Evolutionary conservation across 2,113 vertebrate genomes (phyloP).

Genomic region (Proteles cristata): DNA sequence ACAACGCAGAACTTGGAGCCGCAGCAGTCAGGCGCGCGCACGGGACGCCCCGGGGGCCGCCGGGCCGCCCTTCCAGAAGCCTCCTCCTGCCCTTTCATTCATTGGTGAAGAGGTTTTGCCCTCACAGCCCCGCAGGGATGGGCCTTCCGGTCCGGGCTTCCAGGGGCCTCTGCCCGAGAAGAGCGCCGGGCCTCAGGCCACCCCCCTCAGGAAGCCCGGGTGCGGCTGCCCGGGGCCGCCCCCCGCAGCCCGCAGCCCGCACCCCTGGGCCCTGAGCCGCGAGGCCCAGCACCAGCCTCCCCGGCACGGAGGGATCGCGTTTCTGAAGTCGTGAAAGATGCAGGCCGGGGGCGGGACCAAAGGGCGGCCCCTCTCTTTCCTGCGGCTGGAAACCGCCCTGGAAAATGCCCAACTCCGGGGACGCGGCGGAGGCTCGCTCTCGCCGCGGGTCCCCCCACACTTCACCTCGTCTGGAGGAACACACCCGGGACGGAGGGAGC

Average conservation of each 20-base stretch:
- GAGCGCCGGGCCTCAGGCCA: neutral
- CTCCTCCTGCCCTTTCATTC: neutral
- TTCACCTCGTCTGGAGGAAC: neutral
- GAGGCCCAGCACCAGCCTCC: neutral
- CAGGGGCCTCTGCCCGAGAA: neutral
- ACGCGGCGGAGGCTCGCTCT: neutral
- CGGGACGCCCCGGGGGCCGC: neutral
- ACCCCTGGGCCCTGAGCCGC: neutral
- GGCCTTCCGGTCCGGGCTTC: neutral
- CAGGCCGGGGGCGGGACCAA: neutral
- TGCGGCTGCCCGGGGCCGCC: neutral
- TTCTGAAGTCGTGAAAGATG: slow-evolving; percentile 67
- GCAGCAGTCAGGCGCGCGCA: neutral
- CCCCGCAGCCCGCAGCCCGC: neutral
- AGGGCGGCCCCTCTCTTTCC: no score
- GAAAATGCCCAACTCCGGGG: neutral
- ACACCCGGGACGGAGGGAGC: neutral
- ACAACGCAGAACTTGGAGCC: neutral
- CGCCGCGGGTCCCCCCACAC: neutral
- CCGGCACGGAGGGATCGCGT: neutral
- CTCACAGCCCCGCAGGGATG: neutral
- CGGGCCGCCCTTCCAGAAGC: neutral
- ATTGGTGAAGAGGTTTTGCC: neutral
- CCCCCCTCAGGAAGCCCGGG: neutral
- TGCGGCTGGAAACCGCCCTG: neutral